Evolutionary conservation across 2,113 vertebrate genomes (phyloP).

Genomic region (Nothoprocta pentlandii): DNA sequence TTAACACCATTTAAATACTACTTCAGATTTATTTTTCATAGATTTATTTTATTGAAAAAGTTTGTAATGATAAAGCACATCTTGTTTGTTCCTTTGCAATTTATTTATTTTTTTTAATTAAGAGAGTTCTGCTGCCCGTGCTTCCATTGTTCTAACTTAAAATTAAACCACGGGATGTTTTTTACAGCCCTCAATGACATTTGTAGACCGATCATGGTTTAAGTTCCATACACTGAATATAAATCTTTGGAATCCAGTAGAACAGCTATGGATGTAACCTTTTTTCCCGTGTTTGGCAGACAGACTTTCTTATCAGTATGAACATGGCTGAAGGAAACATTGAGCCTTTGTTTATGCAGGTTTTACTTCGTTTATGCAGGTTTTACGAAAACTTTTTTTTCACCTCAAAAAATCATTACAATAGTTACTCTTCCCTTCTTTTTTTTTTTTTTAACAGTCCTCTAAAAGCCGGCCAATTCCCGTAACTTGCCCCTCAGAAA

Average conservation of each 20-base stretch:
- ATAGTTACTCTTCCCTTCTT: not conserved
- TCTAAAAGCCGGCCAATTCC: not conserved
- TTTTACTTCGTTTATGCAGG: not conserved
- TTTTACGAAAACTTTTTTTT: not conserved
- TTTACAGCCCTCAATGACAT: not conserved
- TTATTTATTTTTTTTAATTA: not conserved
- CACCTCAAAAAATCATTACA: not conserved
- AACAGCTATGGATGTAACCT: conserved; percentile 42
- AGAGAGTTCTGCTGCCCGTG: not conserved
- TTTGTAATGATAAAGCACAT: conserved; percentile 13
- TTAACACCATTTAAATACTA: conserved; percentile 66
- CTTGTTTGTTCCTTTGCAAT: conserved; percentile 18
- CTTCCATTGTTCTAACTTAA: conserved; percentile 22
- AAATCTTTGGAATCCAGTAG: conserved; percentile 39
- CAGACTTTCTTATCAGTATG: not conserved
- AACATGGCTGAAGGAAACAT: conserved; percentile 18
- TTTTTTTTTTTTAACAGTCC: not conserved
- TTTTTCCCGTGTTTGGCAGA: conserved; percentile 26
- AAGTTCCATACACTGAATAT: conserved; percentile 45
- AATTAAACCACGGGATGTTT: conserved; percentile 40
- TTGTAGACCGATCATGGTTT: conserved; percentile 36
- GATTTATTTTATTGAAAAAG: conserved; percentile 52
- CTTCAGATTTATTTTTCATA: conserved; percentile 64
- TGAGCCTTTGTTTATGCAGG: not conserved
- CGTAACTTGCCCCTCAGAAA: not conserved